These are phyloP conservation scores for Tinea trinotella DNA, from an alignment of 2,888 invertebrate species.

Conservation along the genomic window DNA sequence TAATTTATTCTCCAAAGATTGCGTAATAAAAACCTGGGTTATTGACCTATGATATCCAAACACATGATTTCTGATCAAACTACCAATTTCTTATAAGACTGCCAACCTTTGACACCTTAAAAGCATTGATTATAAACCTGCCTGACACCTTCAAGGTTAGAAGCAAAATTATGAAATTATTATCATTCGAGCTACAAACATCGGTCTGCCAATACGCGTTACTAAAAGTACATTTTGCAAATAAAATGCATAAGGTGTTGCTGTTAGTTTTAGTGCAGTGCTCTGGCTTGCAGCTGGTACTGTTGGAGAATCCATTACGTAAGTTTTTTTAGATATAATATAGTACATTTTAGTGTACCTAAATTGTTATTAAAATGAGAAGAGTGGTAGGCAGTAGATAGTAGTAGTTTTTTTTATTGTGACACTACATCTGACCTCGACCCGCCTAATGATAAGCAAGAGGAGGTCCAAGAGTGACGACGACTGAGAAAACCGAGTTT, in stretches of 20 bases:
- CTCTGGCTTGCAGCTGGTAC: not conserved
- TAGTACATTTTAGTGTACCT: too few relatives aligned
- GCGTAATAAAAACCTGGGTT: too few relatives aligned
- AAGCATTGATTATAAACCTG: not conserved
- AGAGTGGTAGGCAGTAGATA: too few relatives aligned
- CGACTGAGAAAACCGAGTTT: too few relatives aligned
- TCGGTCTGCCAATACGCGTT: not conserved
- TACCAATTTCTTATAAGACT: not conserved
- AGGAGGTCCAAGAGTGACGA: too few relatives aligned
- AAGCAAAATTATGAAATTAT: slow-evolving; percentile 3
- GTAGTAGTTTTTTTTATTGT: too few relatives aligned
- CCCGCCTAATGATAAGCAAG: too few relatives aligned
- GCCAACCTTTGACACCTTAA: slow-evolving; percentile 3
- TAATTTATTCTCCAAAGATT: too few relatives aligned
- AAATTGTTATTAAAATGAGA: too few relatives aligned
- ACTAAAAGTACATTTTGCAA: not conserved
- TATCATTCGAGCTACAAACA: slow-evolving; percentile 14
- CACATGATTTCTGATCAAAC: too few relatives aligned
- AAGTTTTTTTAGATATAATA: slow-evolving; percentile 10
- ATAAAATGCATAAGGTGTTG: not conserved
- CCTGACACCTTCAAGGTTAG: not conserved
- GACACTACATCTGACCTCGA: too few relatives aligned
- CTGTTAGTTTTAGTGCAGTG: not conserved
- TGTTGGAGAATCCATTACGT: slow-evolving; percentile 12
- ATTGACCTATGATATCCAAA: too few relatives aligned